A percentile compares a stretch with the other conserved stretches of the same genome.
Conservation (phyloP, 2,113 vertebrate genomes). For the Vidua macroura region DNA sequence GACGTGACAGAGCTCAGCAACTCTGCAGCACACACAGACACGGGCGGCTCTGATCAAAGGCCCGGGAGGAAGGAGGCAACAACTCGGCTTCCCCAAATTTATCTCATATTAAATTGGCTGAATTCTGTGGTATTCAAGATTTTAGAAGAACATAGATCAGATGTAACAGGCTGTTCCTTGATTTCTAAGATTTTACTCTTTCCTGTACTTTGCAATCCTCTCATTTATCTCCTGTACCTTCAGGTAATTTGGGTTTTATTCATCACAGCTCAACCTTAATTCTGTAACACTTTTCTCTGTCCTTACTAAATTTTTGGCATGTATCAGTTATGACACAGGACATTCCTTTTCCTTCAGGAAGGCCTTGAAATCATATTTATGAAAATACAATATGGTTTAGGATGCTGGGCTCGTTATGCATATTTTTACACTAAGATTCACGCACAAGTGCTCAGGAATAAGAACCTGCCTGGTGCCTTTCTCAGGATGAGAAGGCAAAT, state of each 20-base stretch:
- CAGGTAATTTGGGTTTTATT: not conserved
- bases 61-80: not conserved
- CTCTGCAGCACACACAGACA: not conserved
- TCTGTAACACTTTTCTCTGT: not conserved
- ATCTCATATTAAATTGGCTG: not conserved
- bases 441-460: not conserved
- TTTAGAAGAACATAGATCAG: not conserved
- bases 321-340: not conserved
- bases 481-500: not conserved
- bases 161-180: not conserved
- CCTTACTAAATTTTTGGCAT: not conserved
- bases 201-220: not conserved
- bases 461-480: not conserved
- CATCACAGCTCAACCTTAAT: not conserved
- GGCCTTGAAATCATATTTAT: not conserved
- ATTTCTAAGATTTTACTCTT: not conserved
- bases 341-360: not conserved
- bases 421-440: not conserved
- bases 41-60: not conserved
- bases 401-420: not conserved
- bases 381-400: not conserved
- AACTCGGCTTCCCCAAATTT: not conserved
- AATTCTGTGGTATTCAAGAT: not conserved
- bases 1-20: not conserved
- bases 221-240: not conserved